A percentile compares a stretch with the other conserved stretches of the same genome.
phyloP scores from a whole-genome alignment of 1,140 invertebrate species.

The Colletes latitarsis region DNA sequence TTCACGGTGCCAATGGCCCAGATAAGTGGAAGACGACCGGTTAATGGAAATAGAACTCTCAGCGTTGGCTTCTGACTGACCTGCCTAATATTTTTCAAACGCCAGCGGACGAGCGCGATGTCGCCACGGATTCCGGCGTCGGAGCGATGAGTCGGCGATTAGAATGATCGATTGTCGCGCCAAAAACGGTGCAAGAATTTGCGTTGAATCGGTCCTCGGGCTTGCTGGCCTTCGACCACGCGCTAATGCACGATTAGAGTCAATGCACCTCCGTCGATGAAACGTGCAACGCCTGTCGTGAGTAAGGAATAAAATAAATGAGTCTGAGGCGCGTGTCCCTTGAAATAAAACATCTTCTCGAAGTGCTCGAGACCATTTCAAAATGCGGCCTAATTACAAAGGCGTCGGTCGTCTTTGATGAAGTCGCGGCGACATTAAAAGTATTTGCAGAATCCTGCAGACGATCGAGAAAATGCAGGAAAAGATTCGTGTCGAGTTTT shows the following conservation, averaged over 20 bases:
- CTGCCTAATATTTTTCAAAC: slow-evolving; percentile 44
- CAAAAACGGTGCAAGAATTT: slow-evolving; percentile 62
- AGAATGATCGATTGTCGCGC: slow-evolving; percentile 51
- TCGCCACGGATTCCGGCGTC: background rate
- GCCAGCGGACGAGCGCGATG: too few relatives aligned
- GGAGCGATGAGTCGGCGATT: slow-evolving; percentile 1
- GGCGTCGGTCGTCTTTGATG: too few relatives aligned
- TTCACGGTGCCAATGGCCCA: slow-evolving; percentile 46
- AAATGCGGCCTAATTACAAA: too few relatives aligned
- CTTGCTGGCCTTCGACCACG: slow-evolving; percentile 41
- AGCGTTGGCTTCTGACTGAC: slow-evolving; percentile 38
- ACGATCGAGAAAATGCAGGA: too few relatives aligned
- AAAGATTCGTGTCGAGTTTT: too few relatives aligned
- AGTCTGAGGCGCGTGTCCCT: too few relatives aligned
- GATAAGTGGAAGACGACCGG: slow-evolving; percentile 12
- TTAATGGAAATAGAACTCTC: slow-evolving; percentile 27
- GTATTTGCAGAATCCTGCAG: too few relatives aligned
- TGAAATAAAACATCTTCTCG: too few relatives aligned
- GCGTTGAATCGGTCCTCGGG: slow-evolving; percentile 55
- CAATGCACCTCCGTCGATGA: slow-evolving; percentile 49
- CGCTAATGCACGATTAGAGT: slow-evolving; percentile 25
- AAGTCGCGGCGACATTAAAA: too few relatives aligned
- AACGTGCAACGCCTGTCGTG: slow-evolving; percentile 1
- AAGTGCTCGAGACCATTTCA: too few relatives aligned
- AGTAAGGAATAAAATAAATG: background rate